phyloP scores from a whole-genome alignment of 2,888 invertebrate species.

The Agrilus cyanescens region DNA sequence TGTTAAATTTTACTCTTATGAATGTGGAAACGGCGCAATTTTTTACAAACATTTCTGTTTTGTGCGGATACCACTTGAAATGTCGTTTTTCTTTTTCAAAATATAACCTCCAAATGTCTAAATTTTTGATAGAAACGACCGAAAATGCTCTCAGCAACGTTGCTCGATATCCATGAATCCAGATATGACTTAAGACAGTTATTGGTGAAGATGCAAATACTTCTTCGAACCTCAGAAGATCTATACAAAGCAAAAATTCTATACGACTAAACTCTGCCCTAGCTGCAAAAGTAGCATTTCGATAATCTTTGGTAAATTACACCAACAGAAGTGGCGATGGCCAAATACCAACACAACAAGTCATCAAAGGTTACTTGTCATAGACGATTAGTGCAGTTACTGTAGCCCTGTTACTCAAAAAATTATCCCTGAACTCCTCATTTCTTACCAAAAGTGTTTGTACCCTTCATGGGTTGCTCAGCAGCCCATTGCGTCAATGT shows the following conservation, averaged over 20 bases:
- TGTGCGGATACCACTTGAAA: too few species aligned
- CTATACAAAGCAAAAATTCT: conserved; percentile 62
- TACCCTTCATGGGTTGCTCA: conserved; percentile 91
- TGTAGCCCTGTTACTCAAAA: conserved; percentile 2
- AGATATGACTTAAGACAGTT: conserved; percentile 87
- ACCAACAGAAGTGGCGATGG: conserved; percentile 80
- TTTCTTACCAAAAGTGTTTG: conserved; percentile 74
- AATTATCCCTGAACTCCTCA: conserved; percentile 49
- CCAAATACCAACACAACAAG: too few species aligned
- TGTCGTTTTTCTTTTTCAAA: too few species aligned
- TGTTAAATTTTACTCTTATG: too few species aligned
- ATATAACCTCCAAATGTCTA: too few species aligned
- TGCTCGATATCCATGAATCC: conserved; percentile 64
- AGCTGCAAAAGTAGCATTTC: conserved; percentile 82
- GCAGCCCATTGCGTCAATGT: conserved; percentile 98
- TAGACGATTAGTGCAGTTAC: not conserved
- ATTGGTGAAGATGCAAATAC: conserved; percentile 78
- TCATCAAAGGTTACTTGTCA: too few species aligned
- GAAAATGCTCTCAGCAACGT: too few species aligned
- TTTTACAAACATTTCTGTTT: too few species aligned
- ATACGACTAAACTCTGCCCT: conserved; percentile 97
- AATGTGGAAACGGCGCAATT: too few species aligned
- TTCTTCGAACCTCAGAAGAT: conserved; percentile 50
- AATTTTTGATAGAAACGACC: too few species aligned
- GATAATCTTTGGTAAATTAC: conserved; percentile 95